Evolutionary conservation across 2,888 invertebrate species (phyloP).

Genomic region (Amblyjoppa fuscipennis): DNA sequence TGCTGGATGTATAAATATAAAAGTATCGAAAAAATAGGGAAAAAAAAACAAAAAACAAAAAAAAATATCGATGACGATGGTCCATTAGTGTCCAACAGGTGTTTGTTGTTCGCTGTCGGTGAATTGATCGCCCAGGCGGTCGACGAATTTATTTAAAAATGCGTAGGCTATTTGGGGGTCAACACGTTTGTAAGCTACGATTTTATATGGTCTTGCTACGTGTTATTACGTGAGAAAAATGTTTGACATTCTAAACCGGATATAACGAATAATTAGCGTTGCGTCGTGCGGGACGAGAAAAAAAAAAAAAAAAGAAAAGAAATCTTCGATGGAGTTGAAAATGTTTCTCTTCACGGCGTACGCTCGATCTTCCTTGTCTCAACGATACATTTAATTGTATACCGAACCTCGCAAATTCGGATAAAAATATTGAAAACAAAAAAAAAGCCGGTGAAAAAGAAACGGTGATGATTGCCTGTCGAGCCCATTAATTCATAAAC

Average conservation of each 20-base stretch:
- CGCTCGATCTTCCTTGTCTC: conserved; percentile 29
- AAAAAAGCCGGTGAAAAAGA: conserved; percentile 1
- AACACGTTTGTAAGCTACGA: conserved; percentile 53
- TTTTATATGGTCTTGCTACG: conserved; percentile 46
- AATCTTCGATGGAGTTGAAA: not conserved
- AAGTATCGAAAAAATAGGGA: conserved; percentile 26
- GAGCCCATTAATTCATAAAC: conserved; percentile 48
- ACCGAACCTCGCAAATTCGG: conserved; percentile 53
- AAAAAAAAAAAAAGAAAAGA: not conserved
- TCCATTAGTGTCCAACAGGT: conserved; percentile 40
- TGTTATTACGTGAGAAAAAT: conserved; percentile 30
- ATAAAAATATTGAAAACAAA: conserved; percentile 14
- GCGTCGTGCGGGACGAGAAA: not conserved
- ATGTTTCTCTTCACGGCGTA: conserved; percentile 9
- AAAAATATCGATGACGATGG: conserved; percentile 15
- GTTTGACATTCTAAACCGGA: conserved; percentile 37
- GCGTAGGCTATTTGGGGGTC: conserved; percentile 1
- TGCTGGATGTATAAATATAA: conserved; percentile 47
- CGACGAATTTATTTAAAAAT: conserved; percentile 8
- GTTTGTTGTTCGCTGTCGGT: conserved; percentile 4
- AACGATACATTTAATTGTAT: conserved; percentile 31
- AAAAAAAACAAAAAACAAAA: conserved; percentile 2
- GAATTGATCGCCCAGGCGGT: not conserved
- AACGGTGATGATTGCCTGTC: conserved; percentile 34
- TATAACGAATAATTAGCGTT: conserved; percentile 28